A percentile compares a stretch with the other conserved stretches of the same genome.
phyloP scores from a whole-genome alignment of 2,888 invertebrate species.

The Troides aeacus region DNA sequence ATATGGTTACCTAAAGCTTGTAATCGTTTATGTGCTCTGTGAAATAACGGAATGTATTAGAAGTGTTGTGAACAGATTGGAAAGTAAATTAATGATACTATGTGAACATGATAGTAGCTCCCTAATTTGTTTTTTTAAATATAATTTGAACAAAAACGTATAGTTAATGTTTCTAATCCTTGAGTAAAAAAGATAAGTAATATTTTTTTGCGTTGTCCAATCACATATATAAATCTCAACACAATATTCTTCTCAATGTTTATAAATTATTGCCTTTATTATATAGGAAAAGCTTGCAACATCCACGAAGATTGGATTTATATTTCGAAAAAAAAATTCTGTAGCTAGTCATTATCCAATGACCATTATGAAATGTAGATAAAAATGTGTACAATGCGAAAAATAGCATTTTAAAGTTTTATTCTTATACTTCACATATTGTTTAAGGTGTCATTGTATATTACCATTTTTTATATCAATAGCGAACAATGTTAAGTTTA shows the following conservation, averaged over 20 bases:
- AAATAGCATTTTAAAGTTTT: slow-evolving; percentile 25
- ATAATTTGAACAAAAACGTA: neutral
- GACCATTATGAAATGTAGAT: slow-evolving; percentile 11
- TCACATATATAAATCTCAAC: too few species aligned
- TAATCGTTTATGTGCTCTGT: neutral
- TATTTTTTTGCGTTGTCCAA: too few species aligned
- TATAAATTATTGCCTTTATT: too few species aligned
- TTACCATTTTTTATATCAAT: slow-evolving; percentile 44
- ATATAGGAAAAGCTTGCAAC: too few species aligned
- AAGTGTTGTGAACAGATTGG: neutral
- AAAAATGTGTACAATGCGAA: slow-evolving; percentile 3
- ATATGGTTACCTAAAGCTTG: neutral
- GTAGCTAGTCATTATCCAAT: slow-evolving; percentile 28
- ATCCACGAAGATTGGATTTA: neutral
- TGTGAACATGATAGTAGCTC: neutral
- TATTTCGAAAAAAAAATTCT: neutral
- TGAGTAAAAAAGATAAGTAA: too few species aligned
- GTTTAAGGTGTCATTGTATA: slow-evolving; percentile 45
- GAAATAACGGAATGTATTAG: neutral
- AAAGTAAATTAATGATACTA: neutral
- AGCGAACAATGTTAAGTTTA: slow-evolving; percentile 58
- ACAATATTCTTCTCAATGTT: too few species aligned
- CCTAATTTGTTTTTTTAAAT: neutral
- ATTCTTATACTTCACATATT: slow-evolving; percentile 34
- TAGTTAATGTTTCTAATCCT: too few species aligned